Base-by-base conservation (phyloP, 2,888 invertebrate genomes). In the Tricholauxania praeusta region DNA sequence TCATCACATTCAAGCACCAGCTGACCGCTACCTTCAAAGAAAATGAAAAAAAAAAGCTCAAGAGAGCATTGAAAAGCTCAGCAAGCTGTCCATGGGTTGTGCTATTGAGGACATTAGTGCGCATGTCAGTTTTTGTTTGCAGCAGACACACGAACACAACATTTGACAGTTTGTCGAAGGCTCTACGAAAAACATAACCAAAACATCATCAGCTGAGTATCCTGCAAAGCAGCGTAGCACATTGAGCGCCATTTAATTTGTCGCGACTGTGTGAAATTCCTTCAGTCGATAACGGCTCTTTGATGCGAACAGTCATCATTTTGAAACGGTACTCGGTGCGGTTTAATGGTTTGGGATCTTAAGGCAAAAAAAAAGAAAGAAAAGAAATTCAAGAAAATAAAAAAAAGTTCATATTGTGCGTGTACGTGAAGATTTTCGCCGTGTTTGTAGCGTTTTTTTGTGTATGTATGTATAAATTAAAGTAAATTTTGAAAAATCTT, bases 201-300 rank as follows among this genome's bases (percentile, higher is more conserved):
- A 39, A 39, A 51, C 64, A 64, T 49, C 51, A 48, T 65, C 59
- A 57, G 48, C 59, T 59, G 55, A 59, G 57, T 68, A 68, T 68
- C 48, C 68, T 57, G 68, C 59, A 48, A 69, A 32, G 28, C 19
- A 39, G 39, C 39, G 0, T 39, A 10, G 1, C 39, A 39, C 10
- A 17, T 15, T n/a, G 19, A 66, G 65, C 76, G 79, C 74, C 64
- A 71, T 79, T 81, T 79, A 80, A 80, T 81, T 81, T 75, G 75
- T 72, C 75, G 73, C 53, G 76, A 78, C 77, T 77, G 75, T 69
- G 77, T 78, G 72, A 57, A 74, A 73, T 72, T 74, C 76, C 78
- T 77, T 83, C 80, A 84, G 84, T 84, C 82, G 80, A 79, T 78
- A 78, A 81, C 80, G 82, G 80, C 80, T 80, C 82, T 79, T 82